Base-by-base conservation (phyloP, 1,140 invertebrate species). In the Cardiocondyla obscurior region DNA sequence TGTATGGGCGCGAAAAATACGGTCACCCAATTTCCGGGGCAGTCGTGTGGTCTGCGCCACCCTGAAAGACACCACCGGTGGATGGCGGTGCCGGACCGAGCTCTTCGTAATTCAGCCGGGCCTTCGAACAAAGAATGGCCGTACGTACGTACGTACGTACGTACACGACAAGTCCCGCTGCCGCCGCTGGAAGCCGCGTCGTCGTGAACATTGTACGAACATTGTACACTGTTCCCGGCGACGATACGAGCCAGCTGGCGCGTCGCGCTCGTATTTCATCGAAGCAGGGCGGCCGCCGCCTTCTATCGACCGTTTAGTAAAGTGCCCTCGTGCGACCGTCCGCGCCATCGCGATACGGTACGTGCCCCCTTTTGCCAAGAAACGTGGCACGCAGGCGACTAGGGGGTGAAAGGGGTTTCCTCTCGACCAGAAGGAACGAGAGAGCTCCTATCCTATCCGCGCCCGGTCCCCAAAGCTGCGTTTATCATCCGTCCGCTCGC, bases 221-320 rank as follows among this genome's bases (percentile, higher is more conserved):
- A 62, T 62, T 62, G 58, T 62, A 79, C 46, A 69, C 33, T 69
- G 60, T 79, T 79, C 74, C 33, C 49, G 33, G 28, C 74, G 58
- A 65, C 74, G 74, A 79, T 79, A 79, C 74, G 74, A 79, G 44
- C 46, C 74, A 79, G 74, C 74, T 79, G 74, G 62, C 62, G 74
- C 74, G 74, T 69, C 74, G 62, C 22, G 74, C 62, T 53, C 74
- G 74, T 79, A 79, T 79, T 79, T 79, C 74, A 79, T 79, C 74
- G 74, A 62, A 77, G 74, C 74, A 22, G 12, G 33, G 28, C 74
- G 60, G 62, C 62, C 62, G 62, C 74, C 62, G 74, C 62, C 74
- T 79, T 69, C 74, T 79, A 79, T 79, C 74, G 74, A 79, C 74
- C 74, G 74, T 79, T 79, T 79, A 79, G 74, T 69, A 79, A 79